Evolutionary conservation across 2,797 vertebrate genomes (phyloP), one percentile per base, ranked within the genome.

Genomic region (Lutra lutra): DNA sequence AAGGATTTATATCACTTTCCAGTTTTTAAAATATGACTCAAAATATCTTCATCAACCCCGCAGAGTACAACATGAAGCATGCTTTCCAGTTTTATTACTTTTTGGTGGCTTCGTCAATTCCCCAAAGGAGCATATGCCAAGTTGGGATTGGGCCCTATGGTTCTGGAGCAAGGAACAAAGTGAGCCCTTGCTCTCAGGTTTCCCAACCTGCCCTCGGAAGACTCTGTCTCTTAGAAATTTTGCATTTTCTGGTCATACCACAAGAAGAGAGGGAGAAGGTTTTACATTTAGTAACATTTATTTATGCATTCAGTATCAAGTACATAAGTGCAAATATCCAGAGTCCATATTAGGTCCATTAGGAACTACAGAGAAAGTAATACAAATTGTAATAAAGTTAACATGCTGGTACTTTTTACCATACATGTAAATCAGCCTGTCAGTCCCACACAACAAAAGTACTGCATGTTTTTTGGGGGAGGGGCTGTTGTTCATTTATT

Each of bases 321-420:
- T 99, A 99, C 99, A 99, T 99, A 99, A 99, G 99, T 99, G 99
- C 99, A 99, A 99, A 99, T 99, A 99, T 99, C 99, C 99, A 99
- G 99, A 99, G 99, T 99, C 99, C 99, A 99, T 99, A 99, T 99
- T 99, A 98, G 98, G 98, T 99, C 98, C 98, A 98, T 98, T 98
- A 99, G 99, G 99, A 99, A 99, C 99, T 99, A 99, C 99, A 99
- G 99, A 99, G 99, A 99, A 99, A 99, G 99, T 99, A 99, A 99
- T 99, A 99, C 99, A 99, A 99, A 99, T 99, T 98, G 99, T 99
- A 99, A 99, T 99, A 99, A 99, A 99, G 99, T 99, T 98, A 99
- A 99, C 99, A 99, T 99, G 99, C 99, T 98, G 98, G 99, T 98
- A 98, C 98, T 98, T 98, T 99, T 99, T 99, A 99, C 99, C 98